A percentile compares a stretch with the other conserved stretches of the same genome.
phyloP scores from a whole-genome alignment of 2,888 invertebrate species.

The Drosophila borealis region DNA sequence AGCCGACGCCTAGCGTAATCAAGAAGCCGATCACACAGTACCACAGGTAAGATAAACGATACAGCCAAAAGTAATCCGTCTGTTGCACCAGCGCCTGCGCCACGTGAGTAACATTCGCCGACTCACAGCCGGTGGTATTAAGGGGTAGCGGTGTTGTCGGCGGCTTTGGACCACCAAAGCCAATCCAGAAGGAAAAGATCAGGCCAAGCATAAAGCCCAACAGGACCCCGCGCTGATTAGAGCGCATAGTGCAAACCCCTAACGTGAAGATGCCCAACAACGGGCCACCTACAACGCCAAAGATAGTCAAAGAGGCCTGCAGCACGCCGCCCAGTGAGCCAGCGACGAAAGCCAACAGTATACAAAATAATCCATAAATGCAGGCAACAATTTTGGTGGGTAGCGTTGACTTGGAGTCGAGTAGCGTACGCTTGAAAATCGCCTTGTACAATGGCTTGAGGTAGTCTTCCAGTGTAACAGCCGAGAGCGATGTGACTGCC shows the following conservation, averaged over 20 bases:
- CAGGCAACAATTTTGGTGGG: constrained; percentile 90
- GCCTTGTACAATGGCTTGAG: constrained; percentile 87
- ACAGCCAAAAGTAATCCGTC: constrained; percentile 86
- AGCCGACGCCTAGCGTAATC: constrained; percentile 86
- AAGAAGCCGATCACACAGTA: constrained; percentile 87
- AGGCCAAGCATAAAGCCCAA: constrained; percentile 89
- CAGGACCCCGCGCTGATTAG: constrained; percentile 91
- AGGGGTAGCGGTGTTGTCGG: constrained; percentile 86
- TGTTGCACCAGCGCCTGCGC: constrained; percentile 27
- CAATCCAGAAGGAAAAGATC: constrained; percentile 91
- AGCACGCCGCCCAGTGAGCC: constrained; percentile 93
- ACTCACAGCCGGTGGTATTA: constrained; percentile 86
- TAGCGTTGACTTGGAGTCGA: constrained; percentile 85
- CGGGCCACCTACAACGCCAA: constrained; percentile 95
- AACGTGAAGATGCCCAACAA: constrained; percentile 92
- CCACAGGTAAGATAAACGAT: constrained; percentile 91
- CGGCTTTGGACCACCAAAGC: constrained; percentile 92
- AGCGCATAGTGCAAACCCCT: constrained; percentile 91
- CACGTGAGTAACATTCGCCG: constrained; percentile 41
- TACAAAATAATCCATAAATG: constrained; percentile 90
- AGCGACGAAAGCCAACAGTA: constrained; percentile 93
- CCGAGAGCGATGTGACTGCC: constrained; percentile 94
- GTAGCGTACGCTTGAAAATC: constrained; percentile 84
- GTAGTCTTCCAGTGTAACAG: constrained; percentile 95
- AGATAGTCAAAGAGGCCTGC: constrained; percentile 93